Percentiles rank a stretch among this genome's conserved stretches.
Evolutionary conservation across 92 coral and sea anemone genomes (phyloP).

Genomic region (Isaurus tuberculatus): DNA sequence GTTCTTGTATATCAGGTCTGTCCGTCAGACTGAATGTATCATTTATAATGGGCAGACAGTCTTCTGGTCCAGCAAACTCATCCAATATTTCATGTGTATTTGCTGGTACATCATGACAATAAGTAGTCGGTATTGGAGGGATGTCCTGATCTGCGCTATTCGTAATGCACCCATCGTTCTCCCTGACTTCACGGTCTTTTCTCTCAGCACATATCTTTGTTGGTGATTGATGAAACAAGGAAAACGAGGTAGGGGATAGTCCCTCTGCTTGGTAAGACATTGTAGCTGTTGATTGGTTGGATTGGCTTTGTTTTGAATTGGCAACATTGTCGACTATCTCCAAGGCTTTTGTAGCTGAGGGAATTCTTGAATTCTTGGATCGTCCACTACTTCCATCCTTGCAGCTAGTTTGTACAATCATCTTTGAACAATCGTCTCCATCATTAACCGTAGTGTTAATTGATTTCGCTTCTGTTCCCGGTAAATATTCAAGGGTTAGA

Average conservation of each 20-base stretch:
- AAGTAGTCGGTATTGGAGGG: background rate
- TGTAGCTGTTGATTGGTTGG: too few relatives aligned
- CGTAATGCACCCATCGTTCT: background rate
- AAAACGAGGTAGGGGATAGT: background rate
- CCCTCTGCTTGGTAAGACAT: background rate
- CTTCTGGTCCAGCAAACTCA: constrained; percentile 32
- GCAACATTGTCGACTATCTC: background rate
- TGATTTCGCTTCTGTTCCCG: background rate
- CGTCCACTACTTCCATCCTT: background rate
- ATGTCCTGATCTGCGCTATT: background rate
- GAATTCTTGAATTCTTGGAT: background rate
- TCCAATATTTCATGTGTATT: constrained; percentile 13
- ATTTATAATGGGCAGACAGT: constrained; percentile 3
- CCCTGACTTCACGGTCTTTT: background rate
- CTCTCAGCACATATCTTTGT: background rate
- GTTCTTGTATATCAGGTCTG: constrained; percentile 39
- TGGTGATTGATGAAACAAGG: background rate
- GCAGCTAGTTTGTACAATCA: background rate
- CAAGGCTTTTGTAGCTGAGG: background rate
- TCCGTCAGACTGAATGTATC: constrained; percentile 35
- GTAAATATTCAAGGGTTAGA: background rate
- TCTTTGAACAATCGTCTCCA: background rate
- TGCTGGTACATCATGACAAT: background rate
- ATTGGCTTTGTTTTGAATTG: too few relatives aligned
- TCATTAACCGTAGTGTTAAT: background rate